Base-by-base conservation (phyloP, 1,140 invertebrate species). In the Zaprionus ghesquierei region DNA sequence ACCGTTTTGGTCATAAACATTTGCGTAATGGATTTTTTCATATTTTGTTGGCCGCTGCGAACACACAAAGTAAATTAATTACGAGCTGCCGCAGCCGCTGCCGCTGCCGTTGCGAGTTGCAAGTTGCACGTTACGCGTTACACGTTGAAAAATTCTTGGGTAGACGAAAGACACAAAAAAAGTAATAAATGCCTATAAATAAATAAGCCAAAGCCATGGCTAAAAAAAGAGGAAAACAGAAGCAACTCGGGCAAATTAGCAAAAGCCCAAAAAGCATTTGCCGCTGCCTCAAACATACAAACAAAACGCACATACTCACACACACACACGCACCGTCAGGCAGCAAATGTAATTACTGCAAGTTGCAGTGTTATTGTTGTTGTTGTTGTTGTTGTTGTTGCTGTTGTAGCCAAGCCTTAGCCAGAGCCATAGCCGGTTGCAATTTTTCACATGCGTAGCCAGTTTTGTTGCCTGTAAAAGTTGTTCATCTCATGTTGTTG, bases 51-150 rank as follows among this genome's bases (percentile, higher is more conserved):
- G 78, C 46, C 62, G 78, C 76, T 89, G 84, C 79, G 84, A 89
- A 89, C 85, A 89, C 84, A 89, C 84, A 89, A 89, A 89, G 84
- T 89, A 89, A 89, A 89, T 89, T 89, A 89, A 89, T 89, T 89
- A 89, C 84, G 85, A 89, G 84, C 77, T 63, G 33, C 23, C 63
- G 73, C 66, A 63, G 77, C 64, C 75, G 69, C 58, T 74, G 69
- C 61, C 59, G 68, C 62, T 77, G 77, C 66, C 61, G 75, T 68
- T 65, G 13, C 77, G 62, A 58, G 77, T 79, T 74, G 77, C 64
- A 46, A 44, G 51, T 69, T 74, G 77, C 62, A 33, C 60, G 49
- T 50, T 25, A n/a, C n/a, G n/a, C 35, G 41, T 33, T 15, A 56
- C 73, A 60, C 49, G 54, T 64, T 65, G 60, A 31, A 75, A 66